Base-by-base conservation (phyloP, 2,888 invertebrate genomes). In the Perizoma affinitatum region DNA sequence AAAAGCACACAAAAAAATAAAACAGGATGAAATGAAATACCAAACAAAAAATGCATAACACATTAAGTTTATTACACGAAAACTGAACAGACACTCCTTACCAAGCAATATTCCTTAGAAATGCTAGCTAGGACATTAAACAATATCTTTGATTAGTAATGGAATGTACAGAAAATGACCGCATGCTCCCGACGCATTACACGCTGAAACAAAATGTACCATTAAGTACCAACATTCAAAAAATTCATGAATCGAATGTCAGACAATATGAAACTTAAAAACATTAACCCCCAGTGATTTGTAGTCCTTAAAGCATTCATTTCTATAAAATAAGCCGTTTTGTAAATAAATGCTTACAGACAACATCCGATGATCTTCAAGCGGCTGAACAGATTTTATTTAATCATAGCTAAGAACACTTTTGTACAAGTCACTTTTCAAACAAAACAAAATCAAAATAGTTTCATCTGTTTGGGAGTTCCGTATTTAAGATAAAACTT, bases 131-230 rank as follows among this genome's bases (percentile, higher is more conserved):
- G 43, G 54, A 55, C 38, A 54, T 11, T 46, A 22, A 5, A 40
- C 45, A 54, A 46, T 33, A 40, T 38, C 11, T n/a, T 22, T 34
- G 36, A 40, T 54, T 45, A 43, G 51, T 64, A 67, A 66, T 64
- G 59, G 54, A 58, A 60, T 62, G 58, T 44, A 50, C 42, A 9
- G 22, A 33, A 63, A 68, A 52, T 58, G 53, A 50, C 5, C 41
- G 50, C 66, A 56, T 53, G 63, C 47, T 2, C 36, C 45, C 45
- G 44, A 11, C 43, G 10, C 41, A 51, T 43, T 75, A 76, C 72
- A 74, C 72, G 76, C 83, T 83, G 83, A 81, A 83, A 83, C 77
- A 78, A 79, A 79, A 78, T 62, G 61, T 44, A 52, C 10, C 22
- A 58, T 55, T 49, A 36, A 52, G 9, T 40, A 45, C n/a, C 6